A percentile compares a stretch with the other conserved stretches of the same genome.
These are phyloP conservation scores for Drosophila takahashii DNA, from an alignment of 1,140 invertebrate genomes.

Conservation along the genomic window DNA sequence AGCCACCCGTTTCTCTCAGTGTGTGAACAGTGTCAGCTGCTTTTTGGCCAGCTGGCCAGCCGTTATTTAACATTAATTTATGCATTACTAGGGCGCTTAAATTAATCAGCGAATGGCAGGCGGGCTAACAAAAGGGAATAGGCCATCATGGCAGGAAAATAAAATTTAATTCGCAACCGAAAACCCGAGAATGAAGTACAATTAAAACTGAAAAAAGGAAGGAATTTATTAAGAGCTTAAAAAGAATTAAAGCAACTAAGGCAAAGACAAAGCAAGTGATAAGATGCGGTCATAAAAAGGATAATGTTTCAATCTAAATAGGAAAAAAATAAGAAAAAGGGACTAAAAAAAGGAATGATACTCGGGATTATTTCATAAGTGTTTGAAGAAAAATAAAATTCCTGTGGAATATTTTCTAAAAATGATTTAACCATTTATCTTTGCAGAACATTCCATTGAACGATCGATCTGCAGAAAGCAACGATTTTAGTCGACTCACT, in stretches of 20 bases:
- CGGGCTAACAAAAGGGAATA: conserved; percentile 7
- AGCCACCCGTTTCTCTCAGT: conserved; percentile 7
- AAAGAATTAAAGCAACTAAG: conserved; percentile 26
- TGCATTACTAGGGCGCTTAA: conserved; percentile 73
- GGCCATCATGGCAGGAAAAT: conserved; percentile 2
- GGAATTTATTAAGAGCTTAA: conserved; percentile 9
- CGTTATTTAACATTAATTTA: conserved; percentile 79
- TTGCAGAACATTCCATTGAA: neutral
- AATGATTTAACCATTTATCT: neutral
- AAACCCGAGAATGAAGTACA: conserved; percentile 8
- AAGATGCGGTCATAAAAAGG: conserved; percentile 1
- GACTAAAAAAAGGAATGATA: too few relatives aligned
- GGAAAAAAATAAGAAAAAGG: neutral
- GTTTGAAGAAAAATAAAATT: neutral
- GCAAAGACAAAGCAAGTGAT: conserved; percentile 16
- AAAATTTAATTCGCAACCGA: conserved; percentile 37
- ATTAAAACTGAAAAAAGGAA: conserved; percentile 31
- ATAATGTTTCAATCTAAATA: conserved; percentile 8
- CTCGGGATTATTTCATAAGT: neutral
- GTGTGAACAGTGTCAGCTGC: conserved; percentile 29
- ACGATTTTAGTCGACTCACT: conserved; percentile 7
- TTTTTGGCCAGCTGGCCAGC: conserved; percentile 32
- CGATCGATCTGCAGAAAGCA: conserved; percentile 1
- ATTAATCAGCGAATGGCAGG: conserved; percentile 73
- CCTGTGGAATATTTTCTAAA: neutral